Evolutionary conservation across 2,797 vertebrate genomes (phyloP).

Genomic region (Phrynocephalus vlangalii): DNA sequence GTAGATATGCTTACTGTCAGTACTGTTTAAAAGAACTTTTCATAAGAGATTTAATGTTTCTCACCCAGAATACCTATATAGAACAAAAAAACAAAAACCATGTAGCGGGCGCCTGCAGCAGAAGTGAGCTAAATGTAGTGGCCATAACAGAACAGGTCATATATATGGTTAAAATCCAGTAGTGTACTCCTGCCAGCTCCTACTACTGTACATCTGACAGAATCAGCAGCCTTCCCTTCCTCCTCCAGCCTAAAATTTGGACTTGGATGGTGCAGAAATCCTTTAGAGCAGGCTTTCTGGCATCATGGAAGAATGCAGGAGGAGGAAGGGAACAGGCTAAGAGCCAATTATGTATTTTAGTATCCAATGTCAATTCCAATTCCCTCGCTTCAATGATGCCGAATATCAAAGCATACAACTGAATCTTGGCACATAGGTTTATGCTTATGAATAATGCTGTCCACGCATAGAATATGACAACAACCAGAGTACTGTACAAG

Average conservation of each 20-base stretch:
- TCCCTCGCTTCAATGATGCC: too few relatives aligned
- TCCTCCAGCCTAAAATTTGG: too few relatives aligned
- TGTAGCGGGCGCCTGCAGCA: neutral
- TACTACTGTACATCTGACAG: too few relatives aligned
- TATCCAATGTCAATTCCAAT: too few relatives aligned
- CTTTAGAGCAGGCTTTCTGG: too few relatives aligned
- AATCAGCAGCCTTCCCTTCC: too few relatives aligned
- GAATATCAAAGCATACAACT: neutral
- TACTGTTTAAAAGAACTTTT: neutral
- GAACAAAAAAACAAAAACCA: neutral
- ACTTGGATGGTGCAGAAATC: too few relatives aligned
- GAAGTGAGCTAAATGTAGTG: neutral
- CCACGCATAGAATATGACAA: neutral
- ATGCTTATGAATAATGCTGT: neutral
- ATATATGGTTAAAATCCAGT: neutral
- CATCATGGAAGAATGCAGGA: neutral
- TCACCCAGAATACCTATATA: neutral
- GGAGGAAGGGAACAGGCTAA: too few relatives aligned
- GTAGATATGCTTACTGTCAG: neutral
- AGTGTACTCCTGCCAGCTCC: too few relatives aligned
- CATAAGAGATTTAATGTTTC: neutral
- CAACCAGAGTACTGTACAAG: neutral
- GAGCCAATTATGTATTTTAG: too few relatives aligned
- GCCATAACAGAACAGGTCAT: neutral
- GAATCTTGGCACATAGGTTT: neutral